Base-by-base conservation (phyloP, 2,888 invertebrate species). In the Ecdyonurus torrentis region DNA sequence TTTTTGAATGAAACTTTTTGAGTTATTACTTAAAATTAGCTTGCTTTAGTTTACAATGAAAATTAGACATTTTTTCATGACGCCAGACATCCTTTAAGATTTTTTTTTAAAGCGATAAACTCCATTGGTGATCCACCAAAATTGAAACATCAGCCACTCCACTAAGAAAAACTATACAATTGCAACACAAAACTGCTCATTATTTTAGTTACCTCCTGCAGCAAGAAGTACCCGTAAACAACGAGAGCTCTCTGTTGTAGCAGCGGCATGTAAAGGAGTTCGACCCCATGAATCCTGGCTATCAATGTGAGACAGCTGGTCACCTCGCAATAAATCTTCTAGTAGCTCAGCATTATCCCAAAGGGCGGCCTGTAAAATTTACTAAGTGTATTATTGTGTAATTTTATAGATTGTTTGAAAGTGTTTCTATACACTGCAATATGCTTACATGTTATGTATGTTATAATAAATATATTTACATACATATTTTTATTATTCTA, bases 301-400 rank as follows among this genome's bases (percentile, higher is more conserved):
- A 72, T 89, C 83, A 55, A 86, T 79, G 65, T 81, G 80, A 66
- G 69, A 72, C 67, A 82, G 77, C 62, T 87, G 85, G 0, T 89
- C 89, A 0, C 78, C 77, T 58, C 82, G 79, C 5, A 92, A 70
- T 25, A 93, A 77, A 74, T 91, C 91, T 70, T 85, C 83, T n/a
- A 92, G 76, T 1, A 93, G 78, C 71, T 92, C 91, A 20, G 86
- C 83, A 71, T 92, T 92, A 74, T 91, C 91, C 91, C 92, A 92
- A 19, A 91, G 74, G 0, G 91, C 90, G 18, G 91, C 90, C 84
- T 87, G 67, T 55, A 72, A 70, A 65, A 60, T 59, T 60, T 55
- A 53, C 2, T 25, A 25, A 55, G 25, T 50, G 23, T 53, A 20
- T 55, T 55, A 50, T 50, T 18, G 18, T 10, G 18, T 50, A 10